Conservation (phyloP, 2,797 vertebrate species). For the Phoeniculus purpureus region DNA sequence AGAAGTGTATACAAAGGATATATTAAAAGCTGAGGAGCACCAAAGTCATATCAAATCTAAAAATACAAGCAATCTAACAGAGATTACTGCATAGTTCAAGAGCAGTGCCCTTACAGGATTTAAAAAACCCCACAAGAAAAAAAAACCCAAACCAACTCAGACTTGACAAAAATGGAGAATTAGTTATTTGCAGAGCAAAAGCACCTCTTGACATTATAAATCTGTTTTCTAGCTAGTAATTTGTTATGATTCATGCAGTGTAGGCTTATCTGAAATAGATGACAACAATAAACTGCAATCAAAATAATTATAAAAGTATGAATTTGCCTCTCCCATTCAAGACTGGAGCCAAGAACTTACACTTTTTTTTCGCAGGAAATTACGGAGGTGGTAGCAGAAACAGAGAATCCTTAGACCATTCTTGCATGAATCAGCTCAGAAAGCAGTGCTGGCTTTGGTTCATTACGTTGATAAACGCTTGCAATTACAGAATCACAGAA, state of each 20-base stretch:
- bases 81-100: background rate
- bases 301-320: background rate
- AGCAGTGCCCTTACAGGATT: background rate
- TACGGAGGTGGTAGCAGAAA: background rate
- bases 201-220: conserved; percentile 23
- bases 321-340: background rate
- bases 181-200: conserved; percentile 1
- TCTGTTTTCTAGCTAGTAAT: background rate
- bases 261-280: background rate
- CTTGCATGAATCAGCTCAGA: background rate
- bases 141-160: background rate
- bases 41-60: background rate
- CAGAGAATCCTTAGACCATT: background rate
- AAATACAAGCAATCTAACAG: background rate
- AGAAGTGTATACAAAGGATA: background rate
- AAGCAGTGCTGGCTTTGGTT: background rate
- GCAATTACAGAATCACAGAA: too few relatives aligned
- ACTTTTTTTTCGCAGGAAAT: background rate
- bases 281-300: background rate
- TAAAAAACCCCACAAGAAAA: background rate
- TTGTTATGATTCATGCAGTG: conserved; percentile 2
- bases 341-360: background rate
- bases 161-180: background rate
- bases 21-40: background rate
- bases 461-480: background rate